Base-by-base conservation (phyloP, 2,888 invertebrate genomes). In the Drosophila fungiperda region DNA sequence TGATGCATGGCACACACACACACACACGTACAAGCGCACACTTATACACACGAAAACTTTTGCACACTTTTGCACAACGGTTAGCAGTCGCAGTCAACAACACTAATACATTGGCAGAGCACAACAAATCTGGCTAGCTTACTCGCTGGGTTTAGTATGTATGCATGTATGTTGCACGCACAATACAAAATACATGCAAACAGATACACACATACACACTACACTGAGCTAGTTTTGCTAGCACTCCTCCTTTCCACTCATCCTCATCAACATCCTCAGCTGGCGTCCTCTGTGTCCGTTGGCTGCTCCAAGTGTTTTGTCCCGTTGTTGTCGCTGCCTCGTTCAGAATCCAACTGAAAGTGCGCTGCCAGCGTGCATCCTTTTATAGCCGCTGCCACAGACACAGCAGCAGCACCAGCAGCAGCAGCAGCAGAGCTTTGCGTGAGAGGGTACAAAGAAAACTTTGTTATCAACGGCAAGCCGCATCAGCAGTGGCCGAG, bases 281-380 rank as follows among this genome's bases (percentile, higher is more conserved):
- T 76, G 67, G 57, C 40, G 26, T 40, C 57, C 73, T 66, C 72
- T 55, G 38, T 40, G 48, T 33, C 32, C 32, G 67, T 68, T 72
- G 70, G 65, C 68, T 74, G 64, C 60, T 78, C 60, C 68, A 55
- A 55, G 4, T 57, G 15, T 73, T 63, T 67, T 53, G 17, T 66
- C 58, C 65, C 48, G 58, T n/a, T 78, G 75, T 68, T 89, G 78
- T 78, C 74, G 82, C 86, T 87, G 77, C 86, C 89, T 83, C 90
- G 80, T 79, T 87, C 90, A 82, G 78, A 87, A 82, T 87, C 87
- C 91, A 88, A 90, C 89, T 90, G 90, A 90, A 84, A 81, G 73
- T 75, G 63, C 67, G 79, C 77, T 57, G 68, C 59, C 79, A 75
- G 74, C 68, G 73, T 78, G 71, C 83, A 89, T 86, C 91, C 81